These are phyloP conservation scores for Cettia cetti DNA, from an alignment of 2,113 vertebrate species.

Conservation along the genomic window DNA sequence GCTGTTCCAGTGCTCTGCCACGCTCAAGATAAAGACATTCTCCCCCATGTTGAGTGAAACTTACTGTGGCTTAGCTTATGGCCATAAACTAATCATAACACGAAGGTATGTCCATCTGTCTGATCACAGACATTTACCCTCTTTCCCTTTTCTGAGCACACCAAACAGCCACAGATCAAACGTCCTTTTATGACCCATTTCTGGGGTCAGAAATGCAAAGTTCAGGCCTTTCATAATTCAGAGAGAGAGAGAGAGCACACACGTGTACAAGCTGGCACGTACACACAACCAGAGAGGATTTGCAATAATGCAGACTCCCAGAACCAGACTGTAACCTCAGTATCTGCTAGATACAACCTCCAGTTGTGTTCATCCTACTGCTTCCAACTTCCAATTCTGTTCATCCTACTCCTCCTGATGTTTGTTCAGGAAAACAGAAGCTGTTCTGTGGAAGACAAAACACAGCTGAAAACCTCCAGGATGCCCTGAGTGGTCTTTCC, in stretches of 20 bases:
- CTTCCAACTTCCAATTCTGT: not conserved
- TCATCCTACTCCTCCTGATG: not conserved
- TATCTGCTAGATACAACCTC: not conserved
- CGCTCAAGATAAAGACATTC: too few relatives aligned
- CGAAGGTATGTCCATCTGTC: not conserved
- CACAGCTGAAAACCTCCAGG: not conserved
- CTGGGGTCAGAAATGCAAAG: not conserved
- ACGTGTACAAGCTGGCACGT: accelerated
- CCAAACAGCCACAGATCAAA: not conserved
- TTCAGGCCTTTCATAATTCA: not conserved
- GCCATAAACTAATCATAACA: not conserved
- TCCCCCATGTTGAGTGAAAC: not conserved
- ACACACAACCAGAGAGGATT: not conserved
- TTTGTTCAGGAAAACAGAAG: not conserved
- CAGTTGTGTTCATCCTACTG: not conserved
- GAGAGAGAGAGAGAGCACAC: not conserved
- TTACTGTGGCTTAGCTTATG: not conserved
- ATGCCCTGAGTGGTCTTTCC: not conserved
- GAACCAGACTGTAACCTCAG: not conserved
- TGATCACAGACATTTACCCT: not conserved
- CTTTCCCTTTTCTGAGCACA: not conserved
- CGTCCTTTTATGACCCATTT: not conserved
- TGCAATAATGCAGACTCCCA: not conserved
- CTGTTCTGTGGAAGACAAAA: not conserved
- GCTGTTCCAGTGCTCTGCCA: not conserved